Percentiles rank a stretch among this genome's conserved stretches.
phyloP scores from a whole-genome alignment of 1,140 invertebrate genomes.

The Ganaspis sp. region DNA sequence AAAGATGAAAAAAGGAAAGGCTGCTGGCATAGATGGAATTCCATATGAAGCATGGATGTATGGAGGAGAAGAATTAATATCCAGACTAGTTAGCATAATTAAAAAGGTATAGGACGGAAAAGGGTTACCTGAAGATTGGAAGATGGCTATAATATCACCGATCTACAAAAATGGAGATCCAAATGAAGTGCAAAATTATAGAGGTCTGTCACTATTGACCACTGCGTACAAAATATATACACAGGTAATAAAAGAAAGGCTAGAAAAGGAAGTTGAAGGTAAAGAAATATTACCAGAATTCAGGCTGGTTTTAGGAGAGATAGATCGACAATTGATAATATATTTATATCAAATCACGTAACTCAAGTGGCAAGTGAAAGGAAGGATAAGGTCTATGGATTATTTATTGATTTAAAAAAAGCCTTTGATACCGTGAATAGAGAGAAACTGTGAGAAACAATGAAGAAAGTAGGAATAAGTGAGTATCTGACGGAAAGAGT shows the following conservation, averaged over 20 bases:
- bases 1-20: slow-evolving; percentile 6
- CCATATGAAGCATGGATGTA: slow-evolving; percentile 15
- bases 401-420: slow-evolving; percentile 40
- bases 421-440: slow-evolving; percentile 34
- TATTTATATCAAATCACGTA: slow-evolving; percentile 37
- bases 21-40: neutral
- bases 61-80: neutral
- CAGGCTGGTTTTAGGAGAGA: too few relatives aligned
- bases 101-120: slow-evolving; percentile 34
- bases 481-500: slow-evolving; percentile 9
- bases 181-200: slow-evolving; percentile 42
- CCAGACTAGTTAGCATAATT: neutral
- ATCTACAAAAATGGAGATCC: slow-evolving; percentile 48
- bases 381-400: neutral
- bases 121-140: slow-evolving; percentile 44
- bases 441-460: slow-evolving; percentile 29
- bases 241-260: slow-evolving; percentile 31
- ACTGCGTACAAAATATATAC: slow-evolving; percentile 44
- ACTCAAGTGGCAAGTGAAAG: neutral
- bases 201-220: slow-evolving; percentile 43
- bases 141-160: slow-evolving; percentile 33
- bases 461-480: neutral
- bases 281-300: neutral
- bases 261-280: slow-evolving; percentile 1
- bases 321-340: too few relatives aligned